Conservation (phyloP, 2,888 invertebrate genomes). For the Lasioglossum villosulum region DNA sequence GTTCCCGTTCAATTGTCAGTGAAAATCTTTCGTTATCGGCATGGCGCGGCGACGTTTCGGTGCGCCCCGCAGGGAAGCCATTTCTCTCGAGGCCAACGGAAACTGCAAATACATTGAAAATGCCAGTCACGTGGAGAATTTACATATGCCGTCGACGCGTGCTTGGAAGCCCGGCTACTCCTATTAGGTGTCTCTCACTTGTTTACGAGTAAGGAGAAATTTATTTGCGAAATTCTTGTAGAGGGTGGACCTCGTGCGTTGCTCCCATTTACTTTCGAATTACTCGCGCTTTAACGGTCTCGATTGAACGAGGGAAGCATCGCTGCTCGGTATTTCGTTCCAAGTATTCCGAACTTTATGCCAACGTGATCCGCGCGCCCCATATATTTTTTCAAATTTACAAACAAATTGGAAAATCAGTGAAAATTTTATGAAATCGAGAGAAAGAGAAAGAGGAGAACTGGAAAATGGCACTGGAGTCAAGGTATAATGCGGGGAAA, state of each 20-base stretch:
- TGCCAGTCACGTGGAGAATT: conserved; percentile 50
- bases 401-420: too few relatives aligned
- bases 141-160: conserved; percentile 26
- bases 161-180: background rate
- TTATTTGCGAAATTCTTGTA: conserved; percentile 32
- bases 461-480: too few relatives aligned
- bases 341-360: background rate
- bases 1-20: background rate
- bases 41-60: background rate
- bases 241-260: background rate
- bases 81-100: conserved; percentile 22
- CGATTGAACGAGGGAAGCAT: background rate
- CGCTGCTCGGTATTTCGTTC: background rate
- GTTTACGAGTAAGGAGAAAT: conserved; percentile 26
- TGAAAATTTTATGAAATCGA: too few relatives aligned
- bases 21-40: conserved; percentile 11
- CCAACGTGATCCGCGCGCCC: background rate
- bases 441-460: too few relatives aligned
- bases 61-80: background rate
- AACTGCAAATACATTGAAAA: conserved; percentile 34
- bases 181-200: background rate
- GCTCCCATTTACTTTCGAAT: conserved; percentile 14
- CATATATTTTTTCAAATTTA: too few relatives aligned
- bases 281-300: background rate
- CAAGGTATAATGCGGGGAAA: too few relatives aligned